Evolutionary conservation across 2,888 invertebrate species (phyloP).

Genomic region (Biston stratarius): DNA sequence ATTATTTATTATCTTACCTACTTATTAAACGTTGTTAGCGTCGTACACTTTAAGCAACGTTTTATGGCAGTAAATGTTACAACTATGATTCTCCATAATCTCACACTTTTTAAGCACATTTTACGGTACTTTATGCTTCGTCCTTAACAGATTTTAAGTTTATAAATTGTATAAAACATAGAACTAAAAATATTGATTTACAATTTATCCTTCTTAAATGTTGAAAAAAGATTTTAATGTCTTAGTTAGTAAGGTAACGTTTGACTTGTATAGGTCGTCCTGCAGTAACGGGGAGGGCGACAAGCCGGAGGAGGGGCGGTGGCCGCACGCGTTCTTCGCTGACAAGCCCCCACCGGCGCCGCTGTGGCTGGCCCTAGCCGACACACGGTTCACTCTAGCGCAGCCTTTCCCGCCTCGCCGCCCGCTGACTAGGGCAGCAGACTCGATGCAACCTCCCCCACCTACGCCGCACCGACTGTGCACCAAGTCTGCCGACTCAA

Average conservation of each 20-base stretch:
- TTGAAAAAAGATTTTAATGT: too few relatives aligned
- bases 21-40: too few relatives aligned
- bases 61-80: too few relatives aligned
- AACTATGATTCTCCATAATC: too few relatives aligned
- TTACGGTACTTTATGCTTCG: too few relatives aligned
- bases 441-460: not conserved
- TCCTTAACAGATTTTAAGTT: too few relatives aligned
- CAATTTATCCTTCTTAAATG: too few relatives aligned
- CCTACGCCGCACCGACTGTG: not conserved
- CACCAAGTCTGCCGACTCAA: not conserved
- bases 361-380: not conserved
- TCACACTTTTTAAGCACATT: too few relatives aligned
- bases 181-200: too few relatives aligned
- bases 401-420: not conserved
- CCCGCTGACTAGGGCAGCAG: not conserved
- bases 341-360: constrained; percentile 6
- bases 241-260: too few relatives aligned
- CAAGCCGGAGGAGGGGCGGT: not conserved
- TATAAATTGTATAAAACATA: too few relatives aligned
- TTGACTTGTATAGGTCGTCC: not conserved
- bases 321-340: not conserved
- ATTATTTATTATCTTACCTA: not conserved
- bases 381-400: not conserved
- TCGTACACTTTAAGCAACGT: too few relatives aligned
- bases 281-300: not conserved